Base-by-base conservation (phyloP, 2,888 invertebrate species). In the Candidula unifasciata region DNA sequence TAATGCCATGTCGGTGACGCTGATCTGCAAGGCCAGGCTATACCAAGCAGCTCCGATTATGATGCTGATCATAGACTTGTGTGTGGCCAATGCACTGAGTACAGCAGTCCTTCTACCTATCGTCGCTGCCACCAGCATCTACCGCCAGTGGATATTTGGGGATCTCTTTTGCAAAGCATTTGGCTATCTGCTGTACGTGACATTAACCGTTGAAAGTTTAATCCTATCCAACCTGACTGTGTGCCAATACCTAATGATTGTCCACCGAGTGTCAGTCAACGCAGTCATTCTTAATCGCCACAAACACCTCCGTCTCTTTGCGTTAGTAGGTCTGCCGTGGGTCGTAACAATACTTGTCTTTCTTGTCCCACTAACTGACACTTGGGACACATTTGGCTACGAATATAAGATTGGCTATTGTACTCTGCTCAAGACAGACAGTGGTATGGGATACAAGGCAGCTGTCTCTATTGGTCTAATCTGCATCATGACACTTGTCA, bases 181-280 rank as follows among this genome's bases (percentile, higher is more conserved):
- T 73, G 83, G 37, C 18, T 83, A 78, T 30, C 18, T 78, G n/a
- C 60, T 83, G 54, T 83, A 83, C 69, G 77, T 69, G 33, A 69
- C 57, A 0, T 16, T 83, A 2, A 83, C 83, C 2, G 33, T 52
- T 27, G 83, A 83, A 33, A 30, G 30, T 24, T 16, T 77, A 3
- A 52, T 57, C 2, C 77, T 83, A 0, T 37, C 77, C 54, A 35
- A 66, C 33, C 33, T 83, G 18, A 83, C 77, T 0, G 30, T 83
- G 21, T 35, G 68, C 57, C 83, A 83, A 52, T 83, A 83, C 33
- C 57, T 83, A 30, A 60, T 68, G 35, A 74, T 83, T 24, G 78
- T 77, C 2, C 83, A 83, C 33, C 80, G 33, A 0, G 30, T 35
- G n/a, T 33, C 60, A 6, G 37, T 24, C 44, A 44, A n/a, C 2